Conservation (phyloP, 2,113 vertebrate genomes). For the Antennarius striatus region DNA sequence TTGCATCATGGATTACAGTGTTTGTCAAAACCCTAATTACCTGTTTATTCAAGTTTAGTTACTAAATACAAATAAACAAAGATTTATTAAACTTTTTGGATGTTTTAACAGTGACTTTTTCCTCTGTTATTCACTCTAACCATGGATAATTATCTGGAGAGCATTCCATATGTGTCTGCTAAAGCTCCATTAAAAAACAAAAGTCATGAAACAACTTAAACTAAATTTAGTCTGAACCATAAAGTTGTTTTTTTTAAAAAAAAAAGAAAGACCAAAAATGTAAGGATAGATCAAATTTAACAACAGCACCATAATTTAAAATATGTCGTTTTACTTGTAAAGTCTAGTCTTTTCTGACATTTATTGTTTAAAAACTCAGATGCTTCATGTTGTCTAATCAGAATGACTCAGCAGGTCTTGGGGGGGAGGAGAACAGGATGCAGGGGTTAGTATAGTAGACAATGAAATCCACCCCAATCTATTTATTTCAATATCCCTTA, state of each 20-base stretch:
- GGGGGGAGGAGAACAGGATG: slow-evolving; percentile 13
- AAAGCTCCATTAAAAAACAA: no score
- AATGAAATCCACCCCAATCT: slow-evolving; percentile 47
- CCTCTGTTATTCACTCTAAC: no score
- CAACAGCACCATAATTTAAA: background rate
- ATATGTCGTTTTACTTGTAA: background rate
- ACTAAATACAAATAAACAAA: no score
- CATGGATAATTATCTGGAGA: no score
- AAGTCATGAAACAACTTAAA: no score
- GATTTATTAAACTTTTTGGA: no score
- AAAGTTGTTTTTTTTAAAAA: background rate
- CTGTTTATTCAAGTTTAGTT: no score
- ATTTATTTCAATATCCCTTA: slow-evolving; percentile 43
- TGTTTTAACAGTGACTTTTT: no score
- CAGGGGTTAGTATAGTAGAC: slow-evolving; percentile 21
- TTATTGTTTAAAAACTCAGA: background rate
- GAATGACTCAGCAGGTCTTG: slow-evolving; percentile 59
- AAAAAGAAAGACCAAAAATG: background rate
- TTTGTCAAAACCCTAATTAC: no score
- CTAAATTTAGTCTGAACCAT: no score
- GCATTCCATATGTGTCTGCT: no score
- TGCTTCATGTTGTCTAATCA: slow-evolving; percentile 17
- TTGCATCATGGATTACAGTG: no score
- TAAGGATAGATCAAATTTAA: background rate
- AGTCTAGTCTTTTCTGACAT: background rate